Conservation (phyloP, 2,113 vertebrate species). For the Echinops telfairi region DNA sequence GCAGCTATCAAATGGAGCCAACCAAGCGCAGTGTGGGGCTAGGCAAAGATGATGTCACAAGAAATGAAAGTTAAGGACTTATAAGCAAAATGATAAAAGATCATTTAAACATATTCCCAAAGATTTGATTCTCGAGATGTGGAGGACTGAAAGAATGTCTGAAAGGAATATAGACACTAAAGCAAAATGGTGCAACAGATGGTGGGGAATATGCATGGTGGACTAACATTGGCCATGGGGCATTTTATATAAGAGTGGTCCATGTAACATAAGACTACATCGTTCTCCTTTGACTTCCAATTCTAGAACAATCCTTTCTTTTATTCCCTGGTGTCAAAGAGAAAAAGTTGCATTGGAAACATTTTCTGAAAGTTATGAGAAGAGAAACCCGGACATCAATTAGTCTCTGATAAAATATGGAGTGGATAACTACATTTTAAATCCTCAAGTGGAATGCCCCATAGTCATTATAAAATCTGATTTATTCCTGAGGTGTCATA, state of each 20-base stretch:
- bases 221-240: neutral
- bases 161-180: neutral
- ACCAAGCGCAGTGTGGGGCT: neutral
- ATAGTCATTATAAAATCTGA: neutral
- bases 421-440: neutral
- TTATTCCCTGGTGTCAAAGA: neutral
- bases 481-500: neutral
- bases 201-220: neutral
- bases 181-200: neutral
- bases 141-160: neutral
- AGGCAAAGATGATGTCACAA: neutral
- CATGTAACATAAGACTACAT: neutral
- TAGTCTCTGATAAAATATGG: neutral
- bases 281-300: neutral
- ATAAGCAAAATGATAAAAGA: neutral
- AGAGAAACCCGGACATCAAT: neutral
- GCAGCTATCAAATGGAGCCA: neutral
- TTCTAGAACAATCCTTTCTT: neutral
- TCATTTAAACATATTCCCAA: neutral
- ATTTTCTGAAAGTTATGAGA: neutral
- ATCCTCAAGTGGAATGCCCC: neutral
- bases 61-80: neutral
- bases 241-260: neutral
- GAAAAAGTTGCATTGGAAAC: neutral
- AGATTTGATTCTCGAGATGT: neutral